Percentiles rank a stretch among this genome's conserved stretches.
Conservation (phyloP, 2,797 vertebrate genomes). For the Channallabes apus region DNA sequence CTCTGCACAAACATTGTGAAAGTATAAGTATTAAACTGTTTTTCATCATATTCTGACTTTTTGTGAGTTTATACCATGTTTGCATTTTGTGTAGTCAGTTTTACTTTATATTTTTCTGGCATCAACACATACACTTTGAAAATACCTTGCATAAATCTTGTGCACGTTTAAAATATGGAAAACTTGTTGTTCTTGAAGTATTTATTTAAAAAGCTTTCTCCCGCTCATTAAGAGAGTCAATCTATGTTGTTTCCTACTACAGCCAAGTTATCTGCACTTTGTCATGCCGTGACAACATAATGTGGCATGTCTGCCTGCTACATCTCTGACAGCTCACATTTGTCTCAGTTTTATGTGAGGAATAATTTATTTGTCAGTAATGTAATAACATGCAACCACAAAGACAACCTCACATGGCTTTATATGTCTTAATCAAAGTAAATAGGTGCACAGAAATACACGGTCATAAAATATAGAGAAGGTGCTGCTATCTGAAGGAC, state of each 20-base stretch:
- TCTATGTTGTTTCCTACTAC: not conserved
- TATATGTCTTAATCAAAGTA: not conserved
- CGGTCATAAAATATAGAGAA: conserved; percentile 4
- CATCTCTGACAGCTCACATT: no score
- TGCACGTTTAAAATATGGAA: not conserved
- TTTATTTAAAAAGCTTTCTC: not conserved
- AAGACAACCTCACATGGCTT: not conserved
- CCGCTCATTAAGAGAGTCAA: not conserved
- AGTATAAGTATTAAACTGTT: not conserved
- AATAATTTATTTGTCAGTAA: not conserved
- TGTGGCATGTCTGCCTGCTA: not conserved
- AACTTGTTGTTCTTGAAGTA: not conserved
- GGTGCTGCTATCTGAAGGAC: conserved; percentile 51
- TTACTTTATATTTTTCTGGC: no score
- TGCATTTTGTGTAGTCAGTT: no score
- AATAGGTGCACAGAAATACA: not conserved
- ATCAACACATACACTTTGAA: not conserved
- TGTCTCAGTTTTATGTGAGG: not conserved
- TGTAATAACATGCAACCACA: not conserved
- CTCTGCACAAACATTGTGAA: not conserved
- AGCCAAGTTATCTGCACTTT: not conserved
- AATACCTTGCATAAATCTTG: not conserved
- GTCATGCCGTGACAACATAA: not conserved
- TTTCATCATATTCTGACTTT: not conserved
- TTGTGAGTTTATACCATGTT: not conserved